Evolutionary conservation across 2,113 vertebrate genomes (phyloP), one percentile per base, ranked within the genome.

Genomic region (Chunga burmeisteri): DNA sequence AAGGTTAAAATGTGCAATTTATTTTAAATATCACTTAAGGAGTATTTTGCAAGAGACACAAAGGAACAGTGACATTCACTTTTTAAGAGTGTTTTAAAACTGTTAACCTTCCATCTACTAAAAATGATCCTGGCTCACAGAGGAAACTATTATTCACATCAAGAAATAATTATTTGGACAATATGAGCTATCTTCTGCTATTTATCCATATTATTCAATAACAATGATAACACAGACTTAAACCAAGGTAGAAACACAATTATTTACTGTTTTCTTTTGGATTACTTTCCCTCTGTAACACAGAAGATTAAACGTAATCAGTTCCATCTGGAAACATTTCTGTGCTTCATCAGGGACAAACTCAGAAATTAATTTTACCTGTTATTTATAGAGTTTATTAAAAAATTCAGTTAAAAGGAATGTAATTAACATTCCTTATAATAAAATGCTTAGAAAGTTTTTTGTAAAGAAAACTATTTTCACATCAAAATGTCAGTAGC

Each of bases 191-290:
- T 88, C 56, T 75, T 91, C 66, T 81, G 8, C 32, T 97, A 81
- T 94, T 97, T 94, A 86, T 93, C 63, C 71, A 5, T 81, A 82
- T 96, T 95, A 61, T 96, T 94, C 56, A 88, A 59, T 86, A 96
- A 86, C 32, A 62, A 27, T 90, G 77, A 55, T 92, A 94, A 78
- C 87, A 93, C 21, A 66, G 80, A 93, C 68, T 95, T 95, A 93
- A 97, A 96, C 70, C 89, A 93, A 95, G 49, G 77, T 91, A 90
- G 63, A 93, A 87, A 53, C 46, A 70, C 82, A 97, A 91, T 96
- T 96, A 97, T 96, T 98, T 97, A 96, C 79, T 97, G 70, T 97
- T 98, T 75, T 96, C 73, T 94, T 97, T 97, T 95, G 74, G 72
- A 97, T 98, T 96, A 92, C 83, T 96, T 97, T 97, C 81, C 47